phyloP scores from a whole-genome alignment of 2,113 vertebrate species.

The Dinomys branickii region DNA sequence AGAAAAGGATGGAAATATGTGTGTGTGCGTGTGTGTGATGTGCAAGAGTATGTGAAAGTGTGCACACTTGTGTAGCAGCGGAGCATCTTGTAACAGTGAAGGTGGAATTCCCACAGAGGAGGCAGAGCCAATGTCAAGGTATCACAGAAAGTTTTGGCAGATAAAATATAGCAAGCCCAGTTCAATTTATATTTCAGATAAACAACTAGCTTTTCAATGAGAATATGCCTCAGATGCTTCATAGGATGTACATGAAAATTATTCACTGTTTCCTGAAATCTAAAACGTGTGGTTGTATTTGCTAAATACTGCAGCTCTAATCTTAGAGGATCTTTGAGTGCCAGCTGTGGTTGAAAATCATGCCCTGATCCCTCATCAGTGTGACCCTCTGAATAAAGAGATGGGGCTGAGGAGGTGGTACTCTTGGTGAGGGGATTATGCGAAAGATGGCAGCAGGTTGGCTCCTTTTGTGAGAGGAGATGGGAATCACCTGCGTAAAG shows the following conservation, averaged over 20 bases:
- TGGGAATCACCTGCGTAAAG: neutral
- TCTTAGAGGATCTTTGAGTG: neutral
- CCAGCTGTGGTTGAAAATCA: neutral
- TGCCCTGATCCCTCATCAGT: neutral
- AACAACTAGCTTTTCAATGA: neutral
- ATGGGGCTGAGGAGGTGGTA: rapidly evolving
- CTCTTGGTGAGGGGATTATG: neutral
- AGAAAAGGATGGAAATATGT: neutral
- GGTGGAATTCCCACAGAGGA: neutral
- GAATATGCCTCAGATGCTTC: neutral
- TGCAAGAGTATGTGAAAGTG: neutral
- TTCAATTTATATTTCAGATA: neutral
- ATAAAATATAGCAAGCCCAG: neutral
- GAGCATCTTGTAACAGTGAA: neutral
- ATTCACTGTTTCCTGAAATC: neutral
- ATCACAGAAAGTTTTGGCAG: neutral
- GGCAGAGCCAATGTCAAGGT: neutral
- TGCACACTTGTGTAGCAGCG: neutral
- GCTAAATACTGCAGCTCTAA: neutral
- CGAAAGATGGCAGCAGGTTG: neutral
- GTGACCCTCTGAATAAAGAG: neutral
- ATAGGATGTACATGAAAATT: neutral
- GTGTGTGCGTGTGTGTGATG: neutral
- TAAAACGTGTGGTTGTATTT: neutral
- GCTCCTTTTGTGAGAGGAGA: neutral